A percentile compares a stretch with the other conserved stretches of the same genome.
Conservation (phyloP, 2,113 vertebrate genomes). For the Philantomba maxwellii region DNA sequence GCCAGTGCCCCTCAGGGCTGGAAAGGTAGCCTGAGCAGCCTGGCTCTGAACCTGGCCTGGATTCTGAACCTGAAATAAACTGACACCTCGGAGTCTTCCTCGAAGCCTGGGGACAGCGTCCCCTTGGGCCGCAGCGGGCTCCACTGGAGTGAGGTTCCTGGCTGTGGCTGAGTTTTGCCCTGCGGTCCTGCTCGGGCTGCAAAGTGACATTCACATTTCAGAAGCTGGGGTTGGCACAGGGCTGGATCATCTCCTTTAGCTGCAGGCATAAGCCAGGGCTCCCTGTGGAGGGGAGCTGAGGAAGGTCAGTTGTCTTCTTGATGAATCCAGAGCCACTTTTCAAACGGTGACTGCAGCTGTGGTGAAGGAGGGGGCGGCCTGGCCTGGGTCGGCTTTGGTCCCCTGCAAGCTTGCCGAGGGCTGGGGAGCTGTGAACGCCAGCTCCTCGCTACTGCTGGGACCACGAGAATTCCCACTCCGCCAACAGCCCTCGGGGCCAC, state of each 20-base stretch:
- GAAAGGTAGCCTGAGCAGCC: not conserved
- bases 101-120: not conserved
- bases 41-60: not conserved
- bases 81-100: not conserved
- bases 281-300: not conserved
- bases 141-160: accelerated
- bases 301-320: not conserved
- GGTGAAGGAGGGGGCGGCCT: accelerated
- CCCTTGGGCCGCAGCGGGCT: accelerated
- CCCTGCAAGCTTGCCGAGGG: accelerated
- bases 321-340: not conserved
- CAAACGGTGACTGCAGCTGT: accelerated
- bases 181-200: not conserved
- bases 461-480: not conserved
- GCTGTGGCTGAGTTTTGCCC: too few species aligned
- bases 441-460: not conserved
- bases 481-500: accelerated
- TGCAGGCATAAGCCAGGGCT: not conserved
- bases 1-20: not conserved
- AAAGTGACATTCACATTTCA: accelerated
- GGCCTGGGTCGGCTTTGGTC: accelerated
- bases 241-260: not conserved
- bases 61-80: not conserved
- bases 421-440: too few species aligned
- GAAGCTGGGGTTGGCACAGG: accelerated